These are phyloP conservation scores for Eilema griseolum DNA, from an alignment of 2,888 invertebrate species.

Conservation along the genomic window DNA sequence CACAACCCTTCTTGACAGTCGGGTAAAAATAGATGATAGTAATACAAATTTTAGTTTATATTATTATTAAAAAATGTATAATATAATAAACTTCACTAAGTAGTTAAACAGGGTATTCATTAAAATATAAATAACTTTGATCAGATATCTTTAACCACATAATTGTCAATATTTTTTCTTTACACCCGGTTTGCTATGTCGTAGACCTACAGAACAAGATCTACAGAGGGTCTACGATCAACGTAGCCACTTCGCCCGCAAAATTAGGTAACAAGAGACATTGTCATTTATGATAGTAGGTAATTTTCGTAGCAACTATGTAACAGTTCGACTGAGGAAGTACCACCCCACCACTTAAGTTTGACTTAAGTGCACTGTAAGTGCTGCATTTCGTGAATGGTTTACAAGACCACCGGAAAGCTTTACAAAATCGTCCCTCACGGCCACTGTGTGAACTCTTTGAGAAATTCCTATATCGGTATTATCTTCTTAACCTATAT, in stretches of 20 bases:
- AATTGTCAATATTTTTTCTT: no score
- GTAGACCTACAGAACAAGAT: neutral
- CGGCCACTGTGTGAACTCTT: neutral
- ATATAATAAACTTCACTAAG: no score
- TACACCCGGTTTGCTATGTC: neutral
- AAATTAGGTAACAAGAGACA: neutral
- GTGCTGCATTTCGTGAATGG: neutral
- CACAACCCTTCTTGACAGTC: no score
- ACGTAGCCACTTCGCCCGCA: neutral
- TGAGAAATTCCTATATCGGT: no score
- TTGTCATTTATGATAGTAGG: neutral
- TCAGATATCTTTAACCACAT: no score
- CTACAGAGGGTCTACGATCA: neutral
- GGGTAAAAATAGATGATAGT: no score
- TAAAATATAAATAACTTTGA: no score
- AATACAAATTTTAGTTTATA: no score
- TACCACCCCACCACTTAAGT: neutral
- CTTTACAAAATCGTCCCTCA: neutral
- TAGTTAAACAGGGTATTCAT: no score
- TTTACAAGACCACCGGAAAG: neutral
- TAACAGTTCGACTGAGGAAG: neutral
- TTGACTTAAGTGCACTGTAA: neutral
- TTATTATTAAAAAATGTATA: no score
- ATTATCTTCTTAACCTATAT: no score
- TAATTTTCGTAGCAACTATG: slow-evolving; percentile 1